phyloP scores from a whole-genome alignment of 2,888 invertebrate genomes.

The Acrobasis suavella region DNA sequence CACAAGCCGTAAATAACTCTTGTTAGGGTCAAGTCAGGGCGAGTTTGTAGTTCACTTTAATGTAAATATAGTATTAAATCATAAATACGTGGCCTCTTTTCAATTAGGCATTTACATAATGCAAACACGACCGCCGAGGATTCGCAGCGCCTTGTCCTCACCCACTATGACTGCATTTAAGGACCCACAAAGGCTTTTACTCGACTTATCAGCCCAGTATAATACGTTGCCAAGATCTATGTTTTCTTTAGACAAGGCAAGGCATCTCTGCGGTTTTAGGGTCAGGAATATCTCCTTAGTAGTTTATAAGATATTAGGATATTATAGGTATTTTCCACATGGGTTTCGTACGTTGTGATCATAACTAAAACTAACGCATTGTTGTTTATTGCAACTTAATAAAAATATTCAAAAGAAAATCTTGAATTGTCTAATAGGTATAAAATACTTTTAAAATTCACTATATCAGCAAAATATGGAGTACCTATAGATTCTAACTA shows the following conservation, averaged over 20 bases:
- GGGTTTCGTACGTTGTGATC: too few relatives aligned
- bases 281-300: too few relatives aligned
- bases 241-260: background rate
- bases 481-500: too few relatives aligned
- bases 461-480: too few relatives aligned
- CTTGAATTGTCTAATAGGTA: too few relatives aligned
- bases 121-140: constrained; percentile 23
- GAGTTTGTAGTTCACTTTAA: background rate
- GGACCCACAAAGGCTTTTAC: constrained; percentile 30
- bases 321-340: too few relatives aligned
- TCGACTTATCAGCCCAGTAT: constrained; percentile 24
- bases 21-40: background rate
- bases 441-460: too few relatives aligned
- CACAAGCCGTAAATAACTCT: too few relatives aligned
- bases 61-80: background rate
- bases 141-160: constrained; percentile 31
- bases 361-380: too few relatives aligned
- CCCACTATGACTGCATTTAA: constrained; percentile 34
- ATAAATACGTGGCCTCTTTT: constrained; percentile 15
- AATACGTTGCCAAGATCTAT: constrained; percentile 3
- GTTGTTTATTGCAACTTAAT: background rate
- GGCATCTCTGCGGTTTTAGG: background rate
- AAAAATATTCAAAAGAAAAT: too few relatives aligned
- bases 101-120: constrained; percentile 20
- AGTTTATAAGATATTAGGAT: too few relatives aligned